A percentile compares a stretch with the other conserved stretches of the same genome.
Evolutionary conservation across 2,113 vertebrate species (phyloP).

Genomic region (Plecturocebus donacophilus): DNA sequence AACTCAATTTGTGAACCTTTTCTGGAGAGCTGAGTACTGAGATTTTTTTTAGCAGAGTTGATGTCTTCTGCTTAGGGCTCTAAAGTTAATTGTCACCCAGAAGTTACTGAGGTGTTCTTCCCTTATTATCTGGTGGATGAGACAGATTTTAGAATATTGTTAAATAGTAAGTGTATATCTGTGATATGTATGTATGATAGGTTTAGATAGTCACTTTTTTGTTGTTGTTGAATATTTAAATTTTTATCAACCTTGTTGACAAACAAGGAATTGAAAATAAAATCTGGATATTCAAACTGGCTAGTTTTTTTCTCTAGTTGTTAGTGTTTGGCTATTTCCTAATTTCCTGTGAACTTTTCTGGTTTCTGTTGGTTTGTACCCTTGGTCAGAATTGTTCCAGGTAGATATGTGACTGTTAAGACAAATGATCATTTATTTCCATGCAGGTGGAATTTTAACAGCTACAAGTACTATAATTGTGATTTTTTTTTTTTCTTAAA

Average conservation of each 20-base stretch:
- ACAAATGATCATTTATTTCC: slow-evolving; percentile 44
- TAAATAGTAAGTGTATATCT: background rate
- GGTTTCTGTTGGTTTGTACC: slow-evolving; percentile 8
- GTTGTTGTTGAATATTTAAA: background rate
- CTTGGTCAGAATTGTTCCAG: slow-evolving; percentile 3
- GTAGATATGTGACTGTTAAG: background rate
- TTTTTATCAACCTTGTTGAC: background rate
- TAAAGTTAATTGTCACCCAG: background rate
- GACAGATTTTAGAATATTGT: background rate
- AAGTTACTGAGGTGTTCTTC: background rate
- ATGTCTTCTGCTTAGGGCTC: background rate
- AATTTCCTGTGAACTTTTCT: background rate
- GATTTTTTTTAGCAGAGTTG: background rate
- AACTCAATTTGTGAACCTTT: background rate
- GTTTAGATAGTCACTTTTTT: background rate
- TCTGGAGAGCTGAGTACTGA: background rate
- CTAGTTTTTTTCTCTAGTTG: background rate
- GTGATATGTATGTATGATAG: background rate
- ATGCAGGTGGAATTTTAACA: background rate
- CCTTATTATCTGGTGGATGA: background rate
- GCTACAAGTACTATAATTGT: slow-evolving; percentile 9
- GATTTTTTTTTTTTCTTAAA: slow-evolving; percentile 77
- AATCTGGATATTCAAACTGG: background rate
- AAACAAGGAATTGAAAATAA: background rate
- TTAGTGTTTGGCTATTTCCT: background rate